A percentile compares a stretch with the other conserved stretches of the same genome.
These are phyloP conservation scores for Isaurus tuberculatus DNA, from an alignment of 92 coral and sea anemone genomes.

Conservation along the genomic window DNA sequence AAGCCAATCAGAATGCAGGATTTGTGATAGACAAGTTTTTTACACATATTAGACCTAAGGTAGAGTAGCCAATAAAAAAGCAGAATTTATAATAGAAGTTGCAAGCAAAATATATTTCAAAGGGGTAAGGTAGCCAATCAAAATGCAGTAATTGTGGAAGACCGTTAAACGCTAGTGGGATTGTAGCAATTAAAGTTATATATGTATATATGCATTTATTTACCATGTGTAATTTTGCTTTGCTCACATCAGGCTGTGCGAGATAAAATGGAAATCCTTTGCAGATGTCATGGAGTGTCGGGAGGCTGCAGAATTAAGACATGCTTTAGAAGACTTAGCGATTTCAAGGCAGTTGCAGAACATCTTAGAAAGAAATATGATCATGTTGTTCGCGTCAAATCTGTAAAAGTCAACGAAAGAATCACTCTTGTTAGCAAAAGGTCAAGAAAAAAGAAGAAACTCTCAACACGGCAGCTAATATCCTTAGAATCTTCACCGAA, in stretches of 20 bases:
- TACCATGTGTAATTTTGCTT: background rate
- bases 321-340: slow-evolving; percentile 82
- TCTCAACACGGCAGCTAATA: slow-evolving; percentile 58
- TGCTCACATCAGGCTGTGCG: slow-evolving; percentile 79
- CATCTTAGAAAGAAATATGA: slow-evolving; percentile 66
- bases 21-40: too few relatives aligned
- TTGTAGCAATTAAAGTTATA: too few relatives aligned
- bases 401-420: background rate
- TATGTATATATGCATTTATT: background rate
- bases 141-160: too few relatives aligned
- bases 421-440: slow-evolving; percentile 1
- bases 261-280: slow-evolving; percentile 69
- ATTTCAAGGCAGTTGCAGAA: slow-evolving; percentile 65
- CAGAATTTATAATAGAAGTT: too few relatives aligned
- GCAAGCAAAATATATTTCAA: too few relatives aligned
- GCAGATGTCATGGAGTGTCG: slow-evolving; percentile 91
- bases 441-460: slow-evolving; percentile 9
- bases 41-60: too few relatives aligned
- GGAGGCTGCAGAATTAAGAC: slow-evolving; percentile 74
- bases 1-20: too few relatives aligned
- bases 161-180: too few relatives aligned
- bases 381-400: slow-evolving; percentile 54
- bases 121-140: too few relatives aligned
- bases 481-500: slow-evolving; percentile 70
- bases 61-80: too few relatives aligned